Conservation (phyloP, 2,888 invertebrate species). For the Eupithecia centaureata region DNA sequence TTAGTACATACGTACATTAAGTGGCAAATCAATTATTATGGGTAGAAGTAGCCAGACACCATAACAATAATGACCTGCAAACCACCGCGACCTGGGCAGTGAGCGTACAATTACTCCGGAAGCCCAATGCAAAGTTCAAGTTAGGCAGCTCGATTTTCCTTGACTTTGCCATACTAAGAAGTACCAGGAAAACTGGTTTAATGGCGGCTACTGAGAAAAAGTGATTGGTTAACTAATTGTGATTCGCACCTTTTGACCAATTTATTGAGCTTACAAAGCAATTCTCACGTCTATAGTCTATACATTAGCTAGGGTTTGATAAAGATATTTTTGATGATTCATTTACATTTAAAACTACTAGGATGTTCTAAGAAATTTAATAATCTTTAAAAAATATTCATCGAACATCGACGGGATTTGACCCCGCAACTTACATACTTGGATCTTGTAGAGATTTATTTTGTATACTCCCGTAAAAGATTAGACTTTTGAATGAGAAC, state of each 20-base stretch:
- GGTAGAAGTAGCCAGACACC: too few species aligned
- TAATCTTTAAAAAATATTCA: too few species aligned
- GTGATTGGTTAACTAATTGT: slow-evolving; percentile 7
- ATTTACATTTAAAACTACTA: background rate
- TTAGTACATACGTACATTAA: too few species aligned
- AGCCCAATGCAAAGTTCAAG: slow-evolving; percentile 31
- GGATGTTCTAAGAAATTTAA: too few species aligned
- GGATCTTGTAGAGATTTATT: too few species aligned
- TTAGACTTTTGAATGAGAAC: too few species aligned
- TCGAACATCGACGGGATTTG: too few species aligned
- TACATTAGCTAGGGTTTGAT: background rate
- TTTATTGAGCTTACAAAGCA: background rate
- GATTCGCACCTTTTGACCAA: background rate
- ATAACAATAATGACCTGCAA: slow-evolving; percentile 16
- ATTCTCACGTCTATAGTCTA: background rate
- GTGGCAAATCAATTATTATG: too few species aligned
- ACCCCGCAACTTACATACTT: too few species aligned
- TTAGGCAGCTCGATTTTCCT: slow-evolving; percentile 23
- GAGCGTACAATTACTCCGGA: slow-evolving; percentile 18
- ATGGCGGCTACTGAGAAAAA: slow-evolving; percentile 11
- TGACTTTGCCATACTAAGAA: slow-evolving; percentile 18
- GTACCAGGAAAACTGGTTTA: slow-evolving; percentile 8
- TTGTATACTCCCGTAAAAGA: too few species aligned
- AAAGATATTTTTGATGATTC: background rate
- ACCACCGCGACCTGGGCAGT: too few species aligned